Evolutionary conservation across 1,140 invertebrate genomes (phyloP), one percentile per base, ranked within the genome.

Genomic region (Drosophila jambulina): DNA sequence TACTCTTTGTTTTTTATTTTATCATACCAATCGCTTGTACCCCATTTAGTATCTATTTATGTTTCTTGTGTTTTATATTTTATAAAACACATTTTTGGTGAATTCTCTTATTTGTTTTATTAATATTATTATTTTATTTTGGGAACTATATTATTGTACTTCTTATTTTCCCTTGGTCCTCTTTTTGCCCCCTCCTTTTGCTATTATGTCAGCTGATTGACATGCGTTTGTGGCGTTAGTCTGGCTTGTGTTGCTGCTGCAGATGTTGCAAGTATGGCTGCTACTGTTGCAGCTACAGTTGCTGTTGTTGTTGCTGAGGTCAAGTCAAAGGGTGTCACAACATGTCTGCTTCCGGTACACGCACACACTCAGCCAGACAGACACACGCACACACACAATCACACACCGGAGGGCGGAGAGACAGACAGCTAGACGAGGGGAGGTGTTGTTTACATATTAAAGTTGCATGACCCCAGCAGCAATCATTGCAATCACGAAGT

Each of bases 301-400:
- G 43, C n/a, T 25, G 21, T 29, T 45, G 72, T 45, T 77, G 74
- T 71, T 58, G 51, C 59, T 64, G 85, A 88, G 85, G 85, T 88
- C 85, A 88, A 88, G 81, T 90, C 85, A 88, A 90, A 88, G 85
- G 78, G 82, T 88, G 85, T 88, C 85, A 88, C 85, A 88, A 88
- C 85, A 88, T 85, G 85, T 88, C 85, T 88, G 85, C 85, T 88
- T 88, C 85, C 85, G 85, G 85, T 80, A 68, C 68, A 77, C 80
- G 75, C 71, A 65, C 65, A 87, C 79, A 72, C 42, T 68, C 58
- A 69, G 21, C 40, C 38, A 75, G 23, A 65, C 46, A 78, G 25
- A 74, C 23, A 61, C 25, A 49, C 25, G 46, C 19, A 57, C 45
- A 42, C 13, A 56, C 25, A 40, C 38, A n/a, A n/a, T n/a, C n/a